Evolutionary conservation across 2,113 vertebrate genomes (phyloP), one percentile per base, ranked within the genome.

Genomic region (Trinectes maculatus): DNA sequence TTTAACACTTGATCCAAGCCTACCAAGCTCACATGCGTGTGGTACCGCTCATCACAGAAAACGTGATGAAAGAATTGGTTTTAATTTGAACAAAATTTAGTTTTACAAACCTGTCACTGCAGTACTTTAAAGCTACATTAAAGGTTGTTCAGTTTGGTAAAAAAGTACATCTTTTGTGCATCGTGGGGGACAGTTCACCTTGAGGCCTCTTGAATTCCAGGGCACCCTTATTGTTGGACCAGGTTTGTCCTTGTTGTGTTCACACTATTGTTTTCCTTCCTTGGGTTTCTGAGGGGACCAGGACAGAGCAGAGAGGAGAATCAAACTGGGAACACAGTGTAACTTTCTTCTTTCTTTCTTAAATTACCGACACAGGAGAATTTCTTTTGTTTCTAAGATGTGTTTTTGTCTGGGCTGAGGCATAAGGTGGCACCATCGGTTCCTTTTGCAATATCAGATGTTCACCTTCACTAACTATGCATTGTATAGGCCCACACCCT

Each of bases 281-380:
- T 24, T 46, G 53, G 25, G 57, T 33, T 80, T 78, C 76, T 67
- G 15, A 34, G 67, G 74, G 77, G 57, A 49, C 70, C 26, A 53
- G 31, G 13, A 60, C 19, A 85, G 43, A 69, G 56, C 25, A 25
- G 34, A 33, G 34, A 33, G n/a, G 8, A 29, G 33, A 56, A 34
- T 71, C 57, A 31, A 57, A 34, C 42, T 79, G 33, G 64, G 15
- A 70, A 19, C 24, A 12, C 3, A 33, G 33, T 9, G 18, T 61
- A 19, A 19, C 10, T 36, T 6, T 53, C 51, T 59, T 43, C 26
- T 70, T 25, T 43, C 10, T 73, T 36, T 10, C 31, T 65, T 34
- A 58, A 66, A 37, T 61, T n/a, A 59, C 26, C 46, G 79, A 80
- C 66, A 89, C 60, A 59, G 64, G 77, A 87, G 80, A 89, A 49